A percentile compares a stretch with the other conserved stretches of the same genome.
Evolutionary conservation across 2,797 vertebrate species (phyloP).

Genomic region (Nyctibius grandis): DNA sequence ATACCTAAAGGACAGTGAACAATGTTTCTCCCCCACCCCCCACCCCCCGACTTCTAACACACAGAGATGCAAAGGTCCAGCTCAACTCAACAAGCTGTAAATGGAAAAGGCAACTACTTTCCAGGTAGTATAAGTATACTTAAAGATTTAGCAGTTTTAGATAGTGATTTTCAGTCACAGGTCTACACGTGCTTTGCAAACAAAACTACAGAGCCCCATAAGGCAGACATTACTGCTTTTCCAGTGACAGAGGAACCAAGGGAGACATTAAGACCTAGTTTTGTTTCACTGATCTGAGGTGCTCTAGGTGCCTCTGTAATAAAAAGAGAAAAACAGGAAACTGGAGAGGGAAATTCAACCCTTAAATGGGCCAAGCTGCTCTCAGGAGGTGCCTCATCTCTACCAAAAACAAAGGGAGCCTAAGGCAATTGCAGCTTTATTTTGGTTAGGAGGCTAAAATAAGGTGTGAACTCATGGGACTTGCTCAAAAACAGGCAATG

Average conservation of each 20-base stretch:
- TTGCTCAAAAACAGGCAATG: not conserved
- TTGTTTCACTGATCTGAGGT: not conserved
- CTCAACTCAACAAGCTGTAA: not conserved
- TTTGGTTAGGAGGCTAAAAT: not conserved
- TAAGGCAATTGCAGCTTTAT: not conserved
- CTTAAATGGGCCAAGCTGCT: not conserved
- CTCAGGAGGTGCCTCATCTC: not conserved
- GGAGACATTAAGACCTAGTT: not conserved
- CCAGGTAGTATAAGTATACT: not conserved
- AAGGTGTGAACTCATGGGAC: not conserved
- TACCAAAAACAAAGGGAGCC: not conserved
- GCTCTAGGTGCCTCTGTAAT: not conserved
- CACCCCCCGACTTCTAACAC: not conserved
- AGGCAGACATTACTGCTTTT: not conserved
- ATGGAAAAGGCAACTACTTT: not conserved
- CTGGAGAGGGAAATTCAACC: not conserved
- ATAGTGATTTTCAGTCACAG: not conserved
- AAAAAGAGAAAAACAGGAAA: not conserved
- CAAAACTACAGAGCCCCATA: not conserved
- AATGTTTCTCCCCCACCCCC: too few relatives aligned
- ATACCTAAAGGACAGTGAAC: not conserved
- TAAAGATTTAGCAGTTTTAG: not conserved
- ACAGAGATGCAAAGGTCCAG: not conserved
- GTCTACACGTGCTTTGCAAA: not conserved
- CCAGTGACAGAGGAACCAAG: not conserved